Base-by-base conservation (phyloP, 2,113 vertebrate species). In the Eublepharis macularius region DNA sequence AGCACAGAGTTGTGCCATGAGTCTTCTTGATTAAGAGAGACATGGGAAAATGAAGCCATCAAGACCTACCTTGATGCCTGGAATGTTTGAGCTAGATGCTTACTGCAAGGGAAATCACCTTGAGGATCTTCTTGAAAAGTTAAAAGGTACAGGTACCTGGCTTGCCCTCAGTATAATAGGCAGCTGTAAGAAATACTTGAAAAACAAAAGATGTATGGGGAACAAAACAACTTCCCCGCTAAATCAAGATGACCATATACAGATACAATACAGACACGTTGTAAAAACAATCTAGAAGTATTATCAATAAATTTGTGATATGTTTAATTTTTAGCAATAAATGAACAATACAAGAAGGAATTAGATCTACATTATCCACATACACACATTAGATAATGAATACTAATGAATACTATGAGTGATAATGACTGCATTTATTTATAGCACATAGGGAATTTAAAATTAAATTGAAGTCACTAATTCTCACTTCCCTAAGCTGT, bases 361-460 rank as follows among this genome's bases (percentile, higher is more conserved):
- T 9, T 57, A 72, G 70, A 72, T 63, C 34, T 74, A 80, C 34
- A 74, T 65, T 65, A 63, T 63, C 47, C 76, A 70, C 29, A 60
- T 57, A 36, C 54, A 74, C 70, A 86, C 69, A 65, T 86, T 80
- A 86, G 69, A 74, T 86, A 86, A 80, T 80, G 81, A 54, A 24
- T 74, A 70, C 86, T 85, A 86, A 87, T 80, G 36, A 14, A 87
- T 47, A 72, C 75, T 41, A 54, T 84, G 41, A 82, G 45, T 47
- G 36, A 82, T 76, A 89, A 87, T 83, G 73, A 87, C 34, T 7
- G 43, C 1, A 84, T 89, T 81, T 82, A 51, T 77, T 88, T 77
- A 82, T 91, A 88, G 78, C 85, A 89, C 91, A 86, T 47, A 36
- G n/a, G 2, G 39, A 90, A 83, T 54, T 26, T 47, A 54, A 49